phyloP scores from a whole-genome alignment of 1,140 invertebrate genomes.

The Scaptomyza pallida region DNA sequence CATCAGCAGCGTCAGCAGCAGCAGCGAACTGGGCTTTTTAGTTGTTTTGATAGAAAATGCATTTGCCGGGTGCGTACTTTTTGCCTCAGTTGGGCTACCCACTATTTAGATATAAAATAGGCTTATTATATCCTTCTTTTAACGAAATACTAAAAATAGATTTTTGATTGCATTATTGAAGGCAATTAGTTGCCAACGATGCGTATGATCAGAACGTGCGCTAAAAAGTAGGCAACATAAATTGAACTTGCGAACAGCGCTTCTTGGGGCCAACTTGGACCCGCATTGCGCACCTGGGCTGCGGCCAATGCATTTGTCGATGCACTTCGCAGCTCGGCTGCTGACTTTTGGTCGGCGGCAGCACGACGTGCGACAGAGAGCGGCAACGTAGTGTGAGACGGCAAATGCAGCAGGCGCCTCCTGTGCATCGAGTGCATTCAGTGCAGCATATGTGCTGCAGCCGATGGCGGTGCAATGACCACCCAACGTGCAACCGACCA shows the following conservation, averaged over 20 bases:
- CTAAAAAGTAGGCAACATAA: constrained; percentile 32
- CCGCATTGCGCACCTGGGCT: constrained; percentile 32
- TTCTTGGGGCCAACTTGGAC: background rate
- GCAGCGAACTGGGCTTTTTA: constrained; percentile 43
- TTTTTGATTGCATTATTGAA: too few species aligned
- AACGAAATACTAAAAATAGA: too few species aligned
- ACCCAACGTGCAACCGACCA: constrained; percentile 22
- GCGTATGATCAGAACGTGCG: background rate
- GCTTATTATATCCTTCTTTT: too few species aligned
- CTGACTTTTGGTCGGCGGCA: constrained; percentile 26
- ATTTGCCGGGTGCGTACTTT: constrained; percentile 65
- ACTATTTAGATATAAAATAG: background rate
- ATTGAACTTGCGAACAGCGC: background rate
- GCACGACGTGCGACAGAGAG: constrained; percentile 29
- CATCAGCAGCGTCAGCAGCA: constrained; percentile 12
- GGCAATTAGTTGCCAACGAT: background rate
- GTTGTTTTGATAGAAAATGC: constrained; percentile 73
- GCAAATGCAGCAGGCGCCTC: constrained; percentile 41
- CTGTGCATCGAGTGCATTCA: constrained; percentile 13
- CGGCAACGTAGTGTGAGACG: constrained; percentile 46
- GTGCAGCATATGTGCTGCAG: constrained; percentile 44
- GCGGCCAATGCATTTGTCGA: constrained; percentile 42
- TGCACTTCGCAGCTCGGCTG: constrained; percentile 32
- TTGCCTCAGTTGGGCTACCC: background rate
- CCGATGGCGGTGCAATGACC: constrained; percentile 9